Base-by-base conservation (phyloP, 2,113 vertebrate genomes). In the Grammomys dolichurus region DNA sequence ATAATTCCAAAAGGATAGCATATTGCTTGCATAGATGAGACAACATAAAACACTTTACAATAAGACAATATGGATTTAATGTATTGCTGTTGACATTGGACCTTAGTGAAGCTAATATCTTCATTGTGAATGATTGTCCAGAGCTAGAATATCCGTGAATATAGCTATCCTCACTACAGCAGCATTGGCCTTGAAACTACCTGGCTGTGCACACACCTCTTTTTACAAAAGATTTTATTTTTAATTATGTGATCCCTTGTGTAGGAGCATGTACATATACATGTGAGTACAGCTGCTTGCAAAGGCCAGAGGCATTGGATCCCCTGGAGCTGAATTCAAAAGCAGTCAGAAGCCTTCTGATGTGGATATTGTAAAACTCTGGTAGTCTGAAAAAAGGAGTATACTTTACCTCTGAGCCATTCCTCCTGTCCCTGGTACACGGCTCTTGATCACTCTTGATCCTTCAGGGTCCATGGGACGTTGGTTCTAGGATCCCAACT, bases 141-240 rank as follows among this genome's bases (percentile, higher is more conserved):
- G 2, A 1, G 20, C 43, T 67, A 31, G 43, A 14, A 16, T 69
- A 69, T 69, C 67, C 22, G 51, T 46, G 16, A 51, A 36, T 43
- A 0, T 17, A 26, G 17, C 56, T 10, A 0, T 8, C 0, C 58
- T 4, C 17, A 10, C 31, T 65, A 12, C 16, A 0, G 31, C 16
- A 3, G 28, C 20, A 0, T 9, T 67, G 13, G 14, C 7, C 0
- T 8, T 2, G 77, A 54, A 72, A 43, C 0, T 36, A 0, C 26
- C 58, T 43, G 26, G 36, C 16, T n/a, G 36, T 10, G 17, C 20
- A 46, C 33, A 72, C 65, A 26, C 26, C 33, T 87, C 33, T 87
- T 28, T 72, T 54, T 22, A 36, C n/a, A 51, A 67, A 51, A 48
- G 63, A 51, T 14, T 51, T 51, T 51, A n/a, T 14, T 51, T 69